A percentile compares a stretch with the other conserved stretches of the same genome.
These are phyloP conservation scores for Chaetodon trifascialis DNA, from an alignment of 2,113 vertebrate species.

Conservation along the genomic window DNA sequence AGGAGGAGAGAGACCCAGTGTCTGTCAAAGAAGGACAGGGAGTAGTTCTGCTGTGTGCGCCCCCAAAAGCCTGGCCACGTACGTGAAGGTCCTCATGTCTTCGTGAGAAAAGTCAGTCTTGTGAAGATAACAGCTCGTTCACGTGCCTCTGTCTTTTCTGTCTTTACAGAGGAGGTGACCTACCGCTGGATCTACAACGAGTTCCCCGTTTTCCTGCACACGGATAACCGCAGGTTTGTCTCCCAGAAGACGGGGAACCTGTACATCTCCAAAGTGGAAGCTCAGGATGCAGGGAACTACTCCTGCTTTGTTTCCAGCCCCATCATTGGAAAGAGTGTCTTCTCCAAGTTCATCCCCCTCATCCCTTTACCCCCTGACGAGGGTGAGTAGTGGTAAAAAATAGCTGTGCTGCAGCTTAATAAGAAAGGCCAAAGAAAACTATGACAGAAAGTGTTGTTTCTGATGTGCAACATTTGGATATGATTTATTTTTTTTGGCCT, in stretches of 20 bases:
- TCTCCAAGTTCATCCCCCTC: conserved; percentile 95
- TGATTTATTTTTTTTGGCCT: neutral
- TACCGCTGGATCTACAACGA: conserved; percentile 98
- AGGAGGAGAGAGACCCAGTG: conserved; percentile 93
- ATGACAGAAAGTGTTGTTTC: neutral
- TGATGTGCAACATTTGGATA: neutral
- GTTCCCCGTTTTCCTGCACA: conserved; percentile 94
- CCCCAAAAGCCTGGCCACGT: conserved; percentile 94
- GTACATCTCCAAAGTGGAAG: conserved; percentile 96
- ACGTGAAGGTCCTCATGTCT: conserved; percentile 34
- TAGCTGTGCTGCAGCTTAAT: neutral
- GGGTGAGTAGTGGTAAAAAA: conserved; percentile 45
- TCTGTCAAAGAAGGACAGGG: conserved; percentile 92
- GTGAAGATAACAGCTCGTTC: neutral
- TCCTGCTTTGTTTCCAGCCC: conserved; percentile 97
- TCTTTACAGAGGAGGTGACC: conserved; percentile 89
- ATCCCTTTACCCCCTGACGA: conserved; percentile 85
- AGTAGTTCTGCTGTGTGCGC: conserved; percentile 92
- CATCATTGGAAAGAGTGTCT: conserved; percentile 94
- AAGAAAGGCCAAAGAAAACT: neutral
- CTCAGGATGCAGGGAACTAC: conserved; percentile 95
- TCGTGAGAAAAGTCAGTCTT: neutral
- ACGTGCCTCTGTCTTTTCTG: neutral
- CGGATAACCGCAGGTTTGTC: conserved; percentile 93
- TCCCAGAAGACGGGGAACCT: conserved; percentile 96